phyloP scores from a whole-genome alignment of 2,888 invertebrate species.

The Ditylenchus weischeri region DNA sequence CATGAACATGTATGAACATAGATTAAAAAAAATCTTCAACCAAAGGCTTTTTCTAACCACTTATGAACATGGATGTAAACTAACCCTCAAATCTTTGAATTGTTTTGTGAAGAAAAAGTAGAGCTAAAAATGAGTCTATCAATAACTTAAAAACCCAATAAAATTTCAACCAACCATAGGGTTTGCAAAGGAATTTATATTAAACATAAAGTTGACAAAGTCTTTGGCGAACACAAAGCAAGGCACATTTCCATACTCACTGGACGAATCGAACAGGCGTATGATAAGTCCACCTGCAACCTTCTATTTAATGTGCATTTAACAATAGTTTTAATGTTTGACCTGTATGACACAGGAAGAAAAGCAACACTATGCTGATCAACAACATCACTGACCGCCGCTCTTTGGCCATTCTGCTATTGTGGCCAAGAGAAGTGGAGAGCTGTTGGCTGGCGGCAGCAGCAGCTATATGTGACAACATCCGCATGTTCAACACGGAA shows the following conservation, averaged over 20 bases:
- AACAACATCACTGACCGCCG: conserved; percentile 52
- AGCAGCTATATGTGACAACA: conserved; percentile 37
- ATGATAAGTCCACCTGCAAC: conserved; percentile 44
- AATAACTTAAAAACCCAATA: background rate
- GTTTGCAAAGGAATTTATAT: conserved; percentile 55
- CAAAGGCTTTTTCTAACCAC: too few species aligned
- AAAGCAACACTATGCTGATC: conserved; percentile 54
- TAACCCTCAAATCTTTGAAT: conserved; percentile 49
- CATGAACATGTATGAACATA: too few species aligned
- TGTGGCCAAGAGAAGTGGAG: conserved; percentile 35
- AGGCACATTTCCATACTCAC: conserved; percentile 38
- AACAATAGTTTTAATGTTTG: conserved; percentile 22
- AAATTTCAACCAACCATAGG: conserved; percentile 48
- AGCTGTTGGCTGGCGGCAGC: background rate
- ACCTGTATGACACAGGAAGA: conserved; percentile 56
- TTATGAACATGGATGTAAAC: conserved; percentile 1
- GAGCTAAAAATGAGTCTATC: conserved; percentile 36
- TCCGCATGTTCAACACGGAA: conserved; percentile 52
- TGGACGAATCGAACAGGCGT: conserved; percentile 46
- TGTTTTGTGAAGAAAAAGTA: conserved; percentile 58
- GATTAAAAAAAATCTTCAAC: too few species aligned
- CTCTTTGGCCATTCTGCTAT: conserved; percentile 39
- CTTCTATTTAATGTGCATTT: background rate
- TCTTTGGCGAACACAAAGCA: conserved; percentile 53
- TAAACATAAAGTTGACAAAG: conserved; percentile 55